Evolutionary conservation across 2,113 vertebrate genomes (phyloP).

Genomic region (Triplophysa siluroides): DNA sequence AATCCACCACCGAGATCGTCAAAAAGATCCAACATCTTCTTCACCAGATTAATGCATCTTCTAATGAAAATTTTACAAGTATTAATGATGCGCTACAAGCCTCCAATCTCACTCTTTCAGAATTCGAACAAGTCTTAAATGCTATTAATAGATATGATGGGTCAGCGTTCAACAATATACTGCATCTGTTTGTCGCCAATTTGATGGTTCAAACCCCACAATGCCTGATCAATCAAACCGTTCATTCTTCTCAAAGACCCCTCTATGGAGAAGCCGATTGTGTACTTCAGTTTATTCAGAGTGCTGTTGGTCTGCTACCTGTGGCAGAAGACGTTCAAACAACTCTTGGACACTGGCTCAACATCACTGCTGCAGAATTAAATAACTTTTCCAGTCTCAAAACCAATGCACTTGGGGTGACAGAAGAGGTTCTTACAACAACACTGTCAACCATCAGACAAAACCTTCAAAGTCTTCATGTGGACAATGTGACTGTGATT

Average conservation of each 20-base stretch:
- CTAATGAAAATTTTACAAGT: slow-evolving; percentile 55
- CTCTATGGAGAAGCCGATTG: slow-evolving; percentile 52
- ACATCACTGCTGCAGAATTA: slow-evolving; percentile 54
- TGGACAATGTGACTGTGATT: slow-evolving; percentile 58
- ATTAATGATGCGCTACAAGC: slow-evolving; percentile 61
- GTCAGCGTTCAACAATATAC: slow-evolving; percentile 48
- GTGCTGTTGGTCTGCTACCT: slow-evolving; percentile 58
- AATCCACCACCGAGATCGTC: slow-evolving; percentile 47
- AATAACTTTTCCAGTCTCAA: slow-evolving; percentile 38
- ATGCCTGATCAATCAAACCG: slow-evolving; percentile 60
- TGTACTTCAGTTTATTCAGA: slow-evolving; percentile 56
- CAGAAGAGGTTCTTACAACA: slow-evolving; percentile 48
- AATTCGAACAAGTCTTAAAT: slow-evolving; percentile 58
- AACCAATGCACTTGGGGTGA: slow-evolving; percentile 35
- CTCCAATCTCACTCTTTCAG: slow-evolving; percentile 65
- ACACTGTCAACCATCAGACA: slow-evolving; percentile 62
- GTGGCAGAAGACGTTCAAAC: slow-evolving; percentile 40
- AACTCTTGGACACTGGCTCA: slow-evolving; percentile 55
- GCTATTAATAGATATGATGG: slow-evolving; percentile 41
- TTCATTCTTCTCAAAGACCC: background rate
- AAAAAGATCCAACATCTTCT: slow-evolving; percentile 62
- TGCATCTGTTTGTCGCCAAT: slow-evolving; percentile 54
- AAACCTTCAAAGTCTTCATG: slow-evolving; percentile 59
- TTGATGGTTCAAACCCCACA: slow-evolving; percentile 48
- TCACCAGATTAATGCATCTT: slow-evolving; percentile 48